Conservation (phyloP, 1,140 invertebrate species). For the Euura lappo region DNA sequence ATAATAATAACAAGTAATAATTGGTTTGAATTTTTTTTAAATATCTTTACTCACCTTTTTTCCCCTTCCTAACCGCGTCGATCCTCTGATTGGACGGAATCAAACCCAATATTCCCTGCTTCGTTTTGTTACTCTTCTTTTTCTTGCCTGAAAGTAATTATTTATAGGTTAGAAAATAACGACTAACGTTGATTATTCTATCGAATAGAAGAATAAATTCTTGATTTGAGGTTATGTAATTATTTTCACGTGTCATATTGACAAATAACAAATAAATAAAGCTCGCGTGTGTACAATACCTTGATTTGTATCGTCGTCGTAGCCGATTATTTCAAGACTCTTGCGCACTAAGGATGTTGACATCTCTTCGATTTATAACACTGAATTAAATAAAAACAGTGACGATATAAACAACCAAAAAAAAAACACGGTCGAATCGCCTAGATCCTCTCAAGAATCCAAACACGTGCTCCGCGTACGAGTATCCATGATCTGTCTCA, state of each 20-base stretch:
- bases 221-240: no score
- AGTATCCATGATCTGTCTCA: no score
- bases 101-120: slow-evolving; percentile 35
- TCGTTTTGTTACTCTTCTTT: slow-evolving; percentile 23
- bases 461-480: no score
- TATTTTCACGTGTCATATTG: no score
- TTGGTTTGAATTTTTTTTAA: background rate
- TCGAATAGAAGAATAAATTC: no score
- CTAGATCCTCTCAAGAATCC: no score
- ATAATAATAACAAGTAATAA: slow-evolving; percentile 4
- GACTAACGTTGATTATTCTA: no score
- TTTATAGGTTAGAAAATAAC: no score
- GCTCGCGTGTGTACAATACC: slow-evolving; percentile 23
- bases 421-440: no score
- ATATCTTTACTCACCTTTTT: slow-evolving; percentile 30
- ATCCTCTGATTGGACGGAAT: slow-evolving; percentile 45
- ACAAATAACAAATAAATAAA: no score
- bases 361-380: slow-evolving; percentile 29
- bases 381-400: no score
- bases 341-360: slow-evolving; percentile 47
- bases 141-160: background rate
- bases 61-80: slow-evolving; percentile 29
- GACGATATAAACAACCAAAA: no score
- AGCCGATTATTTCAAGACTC: slow-evolving; percentile 47
- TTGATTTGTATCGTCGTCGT: slow-evolving; percentile 32